Evolutionary conservation across 1,140 invertebrate genomes (phyloP).

Genomic region (Bombus waltoni): DNA sequence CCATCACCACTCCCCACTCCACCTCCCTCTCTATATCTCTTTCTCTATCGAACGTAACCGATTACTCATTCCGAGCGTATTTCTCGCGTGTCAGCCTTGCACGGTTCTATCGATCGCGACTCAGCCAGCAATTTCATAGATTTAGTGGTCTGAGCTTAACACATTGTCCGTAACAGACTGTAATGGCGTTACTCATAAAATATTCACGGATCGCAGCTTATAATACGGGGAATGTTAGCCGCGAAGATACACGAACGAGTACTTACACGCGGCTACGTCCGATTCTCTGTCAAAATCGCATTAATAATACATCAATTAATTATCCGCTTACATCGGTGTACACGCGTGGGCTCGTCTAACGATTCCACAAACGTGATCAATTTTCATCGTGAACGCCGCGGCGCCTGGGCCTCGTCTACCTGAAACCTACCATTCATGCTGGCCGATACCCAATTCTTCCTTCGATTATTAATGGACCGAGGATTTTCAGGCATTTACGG

Average conservation of each 20-base stretch:
- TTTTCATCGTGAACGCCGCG: constrained; percentile 37
- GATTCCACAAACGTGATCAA: constrained; percentile 49
- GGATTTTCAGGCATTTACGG: no score
- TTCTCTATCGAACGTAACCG: constrained; percentile 27
- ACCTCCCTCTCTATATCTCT: neutral
- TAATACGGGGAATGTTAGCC: constrained; percentile 28
- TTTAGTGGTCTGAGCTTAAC: constrained; percentile 61
- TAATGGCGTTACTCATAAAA: constrained; percentile 56
- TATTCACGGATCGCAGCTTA: constrained; percentile 57
- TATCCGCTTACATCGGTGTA: constrained; percentile 56
- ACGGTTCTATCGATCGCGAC: constrained; percentile 43
- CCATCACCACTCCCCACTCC: no score
- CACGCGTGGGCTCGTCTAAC: constrained; percentile 32
- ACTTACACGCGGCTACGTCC: constrained; percentile 37
- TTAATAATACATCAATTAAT: constrained; percentile 68
- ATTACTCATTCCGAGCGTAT: constrained; percentile 49
- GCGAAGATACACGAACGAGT: constrained; percentile 58
- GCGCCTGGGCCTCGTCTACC: neutral
- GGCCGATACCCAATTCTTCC: neutral
- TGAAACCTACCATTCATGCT: constrained; percentile 15
- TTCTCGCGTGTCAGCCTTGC: constrained; percentile 46
- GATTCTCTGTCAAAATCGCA: constrained; percentile 59
- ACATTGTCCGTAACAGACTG: constrained; percentile 55
- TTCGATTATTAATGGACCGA: constrained; percentile 33
- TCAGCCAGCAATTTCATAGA: constrained; percentile 61